Evolutionary conservation across 30 jellyfish, hydroid and myxozoan genomes (phyloP), one percentile per base, ranked within the genome.

Genomic region (Morbakka virulenta): DNA sequence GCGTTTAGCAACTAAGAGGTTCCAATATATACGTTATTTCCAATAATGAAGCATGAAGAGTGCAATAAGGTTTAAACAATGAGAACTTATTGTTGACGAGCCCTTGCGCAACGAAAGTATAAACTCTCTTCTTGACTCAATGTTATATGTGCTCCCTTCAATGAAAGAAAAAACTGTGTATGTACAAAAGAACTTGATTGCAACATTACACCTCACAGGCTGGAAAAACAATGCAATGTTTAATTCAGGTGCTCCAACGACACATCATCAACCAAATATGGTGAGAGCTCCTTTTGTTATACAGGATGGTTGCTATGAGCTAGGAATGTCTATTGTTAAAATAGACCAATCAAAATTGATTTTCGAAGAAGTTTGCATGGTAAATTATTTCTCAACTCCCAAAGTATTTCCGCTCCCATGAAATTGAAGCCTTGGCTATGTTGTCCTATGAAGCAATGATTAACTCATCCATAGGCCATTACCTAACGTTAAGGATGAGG

Each of bases 211-310:
- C 57, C 57, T 41, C 57, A 41, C 13, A 41, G 57, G 57, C 57
- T 41, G 57, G 57, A 17, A 41, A 41, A 41, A 41, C 57, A 41
- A 41, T 41, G 57, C 57, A 41, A 41, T 41, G 57, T 41, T 41
- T 41, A 17, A 41, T 6, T 41, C 57, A 41, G 57, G 70, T 61
- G 89, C 84, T 75, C 82, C 76, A 82, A 62, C 76, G 95, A 85
- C 95, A 85, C 89, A 85, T 85, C 95, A 85, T 79, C 85, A 28
- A 72, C 95, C 95, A 85, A 62, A 85, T 85, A 63, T 85, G 95
- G 95, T 81, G 71, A 80, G 64, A 57, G 48, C 82, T 89, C 4
- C n/a, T 12, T 65, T 65, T 41, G 57, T 41, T 41, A 41, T 17
- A 17, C 9, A 6, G 57, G 9, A 6, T 17, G 9, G 57, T 41